These are phyloP conservation scores for Philopedon plagiatum DNA, from an alignment of 2,888 invertebrate genomes.

Conservation along the genomic window DNA sequence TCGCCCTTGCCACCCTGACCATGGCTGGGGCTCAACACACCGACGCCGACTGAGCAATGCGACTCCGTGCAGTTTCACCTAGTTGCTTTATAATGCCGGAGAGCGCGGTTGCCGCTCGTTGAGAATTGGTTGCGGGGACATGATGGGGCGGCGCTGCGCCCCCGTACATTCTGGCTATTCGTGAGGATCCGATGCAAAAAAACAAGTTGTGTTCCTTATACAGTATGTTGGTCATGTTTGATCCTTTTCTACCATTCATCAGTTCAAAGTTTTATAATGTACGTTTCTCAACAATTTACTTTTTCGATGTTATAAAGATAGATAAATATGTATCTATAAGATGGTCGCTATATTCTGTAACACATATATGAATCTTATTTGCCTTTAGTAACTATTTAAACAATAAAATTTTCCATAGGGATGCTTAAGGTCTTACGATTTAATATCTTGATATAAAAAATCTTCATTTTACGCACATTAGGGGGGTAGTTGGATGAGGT, in stretches of 20 bases:
- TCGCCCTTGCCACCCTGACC: constrained; percentile 65
- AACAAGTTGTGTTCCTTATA: constrained; percentile 6
- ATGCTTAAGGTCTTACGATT: too few relatives aligned
- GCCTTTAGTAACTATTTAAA: too few relatives aligned
- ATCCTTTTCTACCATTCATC: neutral
- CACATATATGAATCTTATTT: too few relatives aligned
- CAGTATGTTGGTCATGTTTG: neutral
- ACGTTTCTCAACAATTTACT: too few relatives aligned
- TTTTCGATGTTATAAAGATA: too few relatives aligned
- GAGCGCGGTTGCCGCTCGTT: constrained; percentile 47
- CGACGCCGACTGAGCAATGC: constrained; percentile 51
- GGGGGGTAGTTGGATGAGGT: too few relatives aligned
- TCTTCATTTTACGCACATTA: too few relatives aligned
- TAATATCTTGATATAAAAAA: too few relatives aligned
- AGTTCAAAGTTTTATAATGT: too few relatives aligned
- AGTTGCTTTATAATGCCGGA: constrained; percentile 46
- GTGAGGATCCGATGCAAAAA: constrained; percentile 21
- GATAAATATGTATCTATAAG: too few relatives aligned
- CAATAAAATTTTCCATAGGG: too few relatives aligned
- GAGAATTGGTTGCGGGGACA: constrained; percentile 29
- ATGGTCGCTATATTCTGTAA: too few relatives aligned
- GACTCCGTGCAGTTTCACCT: constrained; percentile 45
- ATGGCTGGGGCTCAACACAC: constrained; percentile 63
- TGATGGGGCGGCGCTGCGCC: constrained; percentile 46
- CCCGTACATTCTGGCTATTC: constrained; percentile 39